phyloP scores from a whole-genome alignment of 2,888 invertebrate species.

The Psylliodes chrysocephalus region DNA sequence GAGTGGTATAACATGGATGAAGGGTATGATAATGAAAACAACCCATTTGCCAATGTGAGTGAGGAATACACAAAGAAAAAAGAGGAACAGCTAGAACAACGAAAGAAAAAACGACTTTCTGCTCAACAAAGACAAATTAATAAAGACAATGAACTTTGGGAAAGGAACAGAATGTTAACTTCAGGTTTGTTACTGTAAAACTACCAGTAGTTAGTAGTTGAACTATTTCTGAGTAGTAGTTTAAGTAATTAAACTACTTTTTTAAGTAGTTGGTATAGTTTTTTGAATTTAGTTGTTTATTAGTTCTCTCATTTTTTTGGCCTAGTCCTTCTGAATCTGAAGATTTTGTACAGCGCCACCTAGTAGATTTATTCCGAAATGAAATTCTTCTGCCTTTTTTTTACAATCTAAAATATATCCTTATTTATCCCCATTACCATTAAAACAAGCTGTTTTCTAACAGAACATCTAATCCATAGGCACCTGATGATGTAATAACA shows the following conservation, averaged over 20 bases:
- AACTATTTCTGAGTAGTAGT: too few relatives aligned
- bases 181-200: slow-evolving; percentile 70
- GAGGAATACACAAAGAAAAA: slow-evolving; percentile 94
- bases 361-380: too few relatives aligned
- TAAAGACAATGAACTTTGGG: slow-evolving; percentile 99
- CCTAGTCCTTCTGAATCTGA: too few relatives aligned
- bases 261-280: too few relatives aligned
- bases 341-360: too few relatives aligned
- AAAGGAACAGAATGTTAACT: slow-evolving; percentile 96
- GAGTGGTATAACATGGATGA: slow-evolving; percentile 98
- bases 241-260: too few relatives aligned
- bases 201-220: too few relatives aligned
- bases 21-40: slow-evolving; percentile 90
- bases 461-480: too few relatives aligned
- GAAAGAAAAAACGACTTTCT: slow-evolving; percentile 90
- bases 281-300: too few relatives aligned
- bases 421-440: too few relatives aligned
- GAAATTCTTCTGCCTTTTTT: background rate
- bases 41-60: slow-evolving; percentile 90
- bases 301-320: too few relatives aligned
- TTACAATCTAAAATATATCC: background rate
- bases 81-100: slow-evolving; percentile 91
- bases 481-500: background rate
- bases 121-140: slow-evolving; percentile 97
- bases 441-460: too few relatives aligned